Evolutionary conservation across 2,888 invertebrate species (phyloP), one percentile per base, ranked within the genome.

Genomic region (Eretmocerus hayati): DNA sequence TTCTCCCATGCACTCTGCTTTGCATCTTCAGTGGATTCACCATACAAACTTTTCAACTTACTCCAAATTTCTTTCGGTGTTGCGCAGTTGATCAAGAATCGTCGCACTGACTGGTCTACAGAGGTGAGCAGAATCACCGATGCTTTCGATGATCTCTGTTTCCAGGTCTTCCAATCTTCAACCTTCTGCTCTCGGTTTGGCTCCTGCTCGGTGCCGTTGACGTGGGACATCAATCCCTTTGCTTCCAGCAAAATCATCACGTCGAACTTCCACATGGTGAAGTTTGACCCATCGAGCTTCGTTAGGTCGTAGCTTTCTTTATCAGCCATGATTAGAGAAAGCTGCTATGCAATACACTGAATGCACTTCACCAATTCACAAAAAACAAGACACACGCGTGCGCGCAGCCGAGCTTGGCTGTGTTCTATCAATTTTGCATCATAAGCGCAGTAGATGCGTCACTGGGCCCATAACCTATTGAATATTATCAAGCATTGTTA

Each of bases 1-100:
- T 50, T 26, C 32, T 54, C 38, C 54, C 55, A 57, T 2, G 18
- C 23, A 37, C 18, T 22, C 26, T 48, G 48, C 19, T 54, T 52
- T 6, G 39, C 21, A 32, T 54, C 52, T 9, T 52, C 57, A 13
- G 38, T 55, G 2, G 49, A 30, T 16, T 53, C 48, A 0, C 50
- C 50, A 30, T 57, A 54, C 33, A 56, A n/a, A 6, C 41, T 26
- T 11, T 46, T 31, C 13, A 53, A 36, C 15, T 54, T 56, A 0
- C 52, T 22, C 56, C 55, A 56, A 9, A 56, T 52, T 8, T 35
- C 33, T 20, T 46, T 37, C 18, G 46, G 42, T 2, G 37, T 38
- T 5, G 20, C 13, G 16, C 50, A 46, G 23, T 50, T 46, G 15
- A 50, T 50, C 30, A 50, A 38, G 38, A 42, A 30, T 3, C 26